Evolutionary conservation across 2,797 vertebrate species (phyloP).

Genomic region (Sebastes reedi): DNA sequence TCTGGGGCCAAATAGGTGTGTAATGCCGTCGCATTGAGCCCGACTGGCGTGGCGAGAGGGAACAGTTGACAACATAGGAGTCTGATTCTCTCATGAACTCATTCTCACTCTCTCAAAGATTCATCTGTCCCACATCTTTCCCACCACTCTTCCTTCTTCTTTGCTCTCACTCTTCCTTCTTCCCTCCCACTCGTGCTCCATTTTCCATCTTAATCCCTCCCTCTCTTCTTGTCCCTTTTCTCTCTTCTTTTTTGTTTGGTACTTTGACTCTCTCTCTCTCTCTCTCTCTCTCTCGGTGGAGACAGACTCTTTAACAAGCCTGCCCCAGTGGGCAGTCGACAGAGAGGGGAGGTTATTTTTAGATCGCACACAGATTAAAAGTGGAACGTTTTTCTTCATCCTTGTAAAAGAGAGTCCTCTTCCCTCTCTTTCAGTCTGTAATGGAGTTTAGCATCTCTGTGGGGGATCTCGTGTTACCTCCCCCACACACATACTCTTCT

Average conservation of each 20-base stretch:
- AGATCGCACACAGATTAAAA: constrained; percentile 77
- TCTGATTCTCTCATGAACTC: constrained; percentile 55
- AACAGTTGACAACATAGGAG: constrained; percentile 61
- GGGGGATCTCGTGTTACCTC: constrained; percentile 75
- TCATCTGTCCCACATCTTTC: constrained; percentile 56
- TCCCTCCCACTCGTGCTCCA: constrained; percentile 57
- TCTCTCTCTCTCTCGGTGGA: constrained; percentile 23
- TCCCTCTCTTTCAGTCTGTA: constrained; percentile 64
- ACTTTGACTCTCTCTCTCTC: constrained; percentile 38
- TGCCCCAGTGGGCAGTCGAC: constrained; percentile 78
- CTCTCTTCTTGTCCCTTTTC: constrained; percentile 38
- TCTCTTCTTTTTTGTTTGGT: constrained; percentile 59
- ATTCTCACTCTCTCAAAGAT: constrained; percentile 40
- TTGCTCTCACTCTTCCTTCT: constrained; percentile 24
- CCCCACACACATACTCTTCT: constrained; percentile 60
- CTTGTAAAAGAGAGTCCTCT: constrained; percentile 71
- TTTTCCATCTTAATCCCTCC: constrained; percentile 62
- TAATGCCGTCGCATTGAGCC: constrained; percentile 45
- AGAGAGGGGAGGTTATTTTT: constrained; percentile 78
- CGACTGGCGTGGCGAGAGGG: constrained; percentile 34
- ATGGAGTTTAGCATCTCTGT: constrained; percentile 76
- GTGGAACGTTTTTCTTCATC: constrained; percentile 77
- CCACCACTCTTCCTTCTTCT: constrained; percentile 34
- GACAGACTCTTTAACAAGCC: constrained; percentile 81
- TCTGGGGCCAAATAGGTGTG: constrained; percentile 67